Percentiles rank a stretch among this genome's conserved stretches.
phyloP scores from a whole-genome alignment of 2,888 invertebrate genomes.

The Ischnura elegans region DNA sequence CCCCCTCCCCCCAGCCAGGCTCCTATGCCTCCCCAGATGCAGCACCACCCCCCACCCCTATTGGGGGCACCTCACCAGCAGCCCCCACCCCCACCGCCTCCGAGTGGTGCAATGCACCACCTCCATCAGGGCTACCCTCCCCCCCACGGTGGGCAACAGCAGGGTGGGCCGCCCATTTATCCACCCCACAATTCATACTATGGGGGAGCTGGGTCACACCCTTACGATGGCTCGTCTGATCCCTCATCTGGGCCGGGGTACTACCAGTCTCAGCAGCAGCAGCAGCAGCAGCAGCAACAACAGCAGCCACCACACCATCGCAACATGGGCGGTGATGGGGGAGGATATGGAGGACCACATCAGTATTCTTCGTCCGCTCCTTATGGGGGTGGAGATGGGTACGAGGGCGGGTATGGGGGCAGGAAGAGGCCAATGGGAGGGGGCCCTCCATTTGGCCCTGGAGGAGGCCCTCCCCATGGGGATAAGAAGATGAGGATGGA shows the following conservation, averaged over 20 bases:
- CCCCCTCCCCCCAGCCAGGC: conserved; percentile 18
- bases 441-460: background rate
- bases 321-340: background rate
- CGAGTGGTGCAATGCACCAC: conserved; percentile 74
- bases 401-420: background rate
- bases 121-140: conserved; percentile 70
- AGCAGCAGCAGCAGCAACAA: background rate
- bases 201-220: background rate
- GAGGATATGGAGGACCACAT: background rate
- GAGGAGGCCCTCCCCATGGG: background rate
- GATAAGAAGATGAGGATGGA: conserved; percentile 65
- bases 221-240: background rate
- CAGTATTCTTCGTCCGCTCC: background rate
- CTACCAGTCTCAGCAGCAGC: background rate
- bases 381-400: background rate
- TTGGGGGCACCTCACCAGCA: conserved; percentile 78
- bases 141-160: conserved; percentile 70
- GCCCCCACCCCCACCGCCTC: conserved; percentile 76
- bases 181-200: background rate
- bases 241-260: background rate
- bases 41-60: conserved; percentile 76
- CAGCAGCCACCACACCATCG: background rate
- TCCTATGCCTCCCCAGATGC: conserved; percentile 75
- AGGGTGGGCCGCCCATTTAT: background rate
- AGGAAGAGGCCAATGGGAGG: background rate